Percentiles rank a stretch among this genome's conserved stretches.
Conservation (phyloP, 2,888 invertebrate genomes). For the Orchesella flavescens region DNA sequence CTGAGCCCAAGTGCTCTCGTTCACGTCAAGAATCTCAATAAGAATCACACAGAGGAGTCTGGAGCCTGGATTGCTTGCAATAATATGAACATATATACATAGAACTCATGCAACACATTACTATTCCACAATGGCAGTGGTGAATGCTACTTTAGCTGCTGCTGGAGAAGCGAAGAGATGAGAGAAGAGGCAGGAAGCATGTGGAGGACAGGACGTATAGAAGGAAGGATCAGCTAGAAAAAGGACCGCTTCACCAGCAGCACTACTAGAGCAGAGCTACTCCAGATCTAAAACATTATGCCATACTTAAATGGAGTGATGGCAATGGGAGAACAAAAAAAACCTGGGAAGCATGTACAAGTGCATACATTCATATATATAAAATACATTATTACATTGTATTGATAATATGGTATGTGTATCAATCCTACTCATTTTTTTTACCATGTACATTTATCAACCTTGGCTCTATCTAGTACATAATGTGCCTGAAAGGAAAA, state of each 20-base stretch:
- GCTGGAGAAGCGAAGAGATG: constrained; percentile 36
- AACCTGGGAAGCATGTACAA: background rate
- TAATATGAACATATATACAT: background rate
- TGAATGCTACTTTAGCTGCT: background rate
- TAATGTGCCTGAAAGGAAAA: no score
- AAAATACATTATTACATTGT: no score
- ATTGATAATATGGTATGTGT: no score
- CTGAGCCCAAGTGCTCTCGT: constrained; percentile 53
- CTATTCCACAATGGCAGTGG: background rate
- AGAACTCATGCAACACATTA: background rate
- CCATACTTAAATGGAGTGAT: background rate
- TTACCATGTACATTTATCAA: no score
- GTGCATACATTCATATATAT: no score
- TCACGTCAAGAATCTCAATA: constrained; percentile 54
- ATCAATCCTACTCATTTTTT: no score
- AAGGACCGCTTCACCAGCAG: background rate
- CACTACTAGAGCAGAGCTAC: background rate
- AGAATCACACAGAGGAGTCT: constrained; percentile 48
- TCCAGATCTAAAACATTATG: background rate
- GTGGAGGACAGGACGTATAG: constrained; percentile 33
- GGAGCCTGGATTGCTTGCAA: constrained; percentile 25
- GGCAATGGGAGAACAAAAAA: background rate
- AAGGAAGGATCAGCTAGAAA: constrained; percentile 44
- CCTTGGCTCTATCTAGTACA: no score
- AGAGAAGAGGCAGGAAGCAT: constrained; percentile 55